These are phyloP conservation scores for Ceraclea dissimilis DNA, from an alignment of 2,888 invertebrate species.

Conservation along the genomic window DNA sequence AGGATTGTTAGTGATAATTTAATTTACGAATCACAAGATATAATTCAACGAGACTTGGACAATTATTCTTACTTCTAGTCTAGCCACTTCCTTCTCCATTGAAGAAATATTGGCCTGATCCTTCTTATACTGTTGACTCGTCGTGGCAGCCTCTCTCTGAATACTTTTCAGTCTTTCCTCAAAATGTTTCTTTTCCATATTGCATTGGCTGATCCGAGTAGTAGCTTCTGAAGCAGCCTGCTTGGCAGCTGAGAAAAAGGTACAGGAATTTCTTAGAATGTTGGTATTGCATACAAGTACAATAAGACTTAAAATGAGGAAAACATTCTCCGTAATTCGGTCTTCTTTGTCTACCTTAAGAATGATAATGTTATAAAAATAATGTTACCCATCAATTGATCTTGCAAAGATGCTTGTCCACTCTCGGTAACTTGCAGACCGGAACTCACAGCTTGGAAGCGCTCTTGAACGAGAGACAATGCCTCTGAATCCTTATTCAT, in stretches of 20 bases:
- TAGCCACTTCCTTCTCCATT: slow-evolving; percentile 49
- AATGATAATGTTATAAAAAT: no score
- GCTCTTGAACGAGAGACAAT: slow-evolving; percentile 64
- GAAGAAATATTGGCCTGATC: slow-evolving; percentile 53
- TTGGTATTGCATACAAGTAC: background rate
- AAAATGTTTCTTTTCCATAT: slow-evolving; percentile 64
- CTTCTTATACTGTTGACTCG: slow-evolving; percentile 57
- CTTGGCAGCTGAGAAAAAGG: slow-evolving; percentile 55
- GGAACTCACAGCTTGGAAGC: slow-evolving; percentile 75
- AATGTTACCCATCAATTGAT: slow-evolving; percentile 70
- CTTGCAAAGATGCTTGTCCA: slow-evolving; percentile 75
- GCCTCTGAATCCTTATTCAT: slow-evolving; percentile 61
- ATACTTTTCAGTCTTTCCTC: slow-evolving; percentile 56
- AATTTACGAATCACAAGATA: no score
- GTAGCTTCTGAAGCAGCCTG: slow-evolving; percentile 66
- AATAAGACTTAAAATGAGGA: background rate
- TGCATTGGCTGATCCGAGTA: slow-evolving; percentile 69
- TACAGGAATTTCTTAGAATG: no score
- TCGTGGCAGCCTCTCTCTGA: slow-evolving; percentile 57
- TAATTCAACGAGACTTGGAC: no score
- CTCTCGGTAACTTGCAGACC: slow-evolving; percentile 77
- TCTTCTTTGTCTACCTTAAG: no score
- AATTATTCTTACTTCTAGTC: slow-evolving; percentile 41
- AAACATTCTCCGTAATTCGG: no score
- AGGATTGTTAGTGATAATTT: no score